Evolutionary conservation across 2,888 invertebrate species (phyloP).

Genomic region (Zaprionus obscuricornis): DNA sequence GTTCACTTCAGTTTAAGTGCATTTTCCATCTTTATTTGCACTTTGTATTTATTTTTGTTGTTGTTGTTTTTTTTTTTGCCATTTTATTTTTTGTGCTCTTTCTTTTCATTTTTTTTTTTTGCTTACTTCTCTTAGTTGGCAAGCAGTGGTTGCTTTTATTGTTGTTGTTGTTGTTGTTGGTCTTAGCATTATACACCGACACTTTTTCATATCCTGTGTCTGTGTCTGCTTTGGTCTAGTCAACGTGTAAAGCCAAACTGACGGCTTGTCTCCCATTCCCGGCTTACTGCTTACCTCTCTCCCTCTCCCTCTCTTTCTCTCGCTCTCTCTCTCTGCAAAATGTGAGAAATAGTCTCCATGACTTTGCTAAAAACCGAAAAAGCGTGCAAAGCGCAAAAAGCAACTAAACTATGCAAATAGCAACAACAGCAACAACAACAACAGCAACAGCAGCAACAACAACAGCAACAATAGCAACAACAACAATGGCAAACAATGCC

Average conservation of each 20-base stretch:
- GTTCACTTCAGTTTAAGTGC: conserved; percentile 79
- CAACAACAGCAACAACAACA: conserved; percentile 24
- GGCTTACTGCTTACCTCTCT: neutral
- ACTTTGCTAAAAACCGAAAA: conserved; percentile 72
- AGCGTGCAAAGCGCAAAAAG: conserved; percentile 61
- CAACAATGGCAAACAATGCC: conserved; percentile 52
- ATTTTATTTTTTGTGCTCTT: conserved; percentile 21
- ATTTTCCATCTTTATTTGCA: conserved; percentile 73
- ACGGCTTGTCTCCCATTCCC: conserved; percentile 53
- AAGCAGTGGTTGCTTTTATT: conserved; percentile 41
- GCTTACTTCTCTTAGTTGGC: conserved; percentile 33
- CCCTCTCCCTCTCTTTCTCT: neutral
- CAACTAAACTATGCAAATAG: conserved; percentile 59
- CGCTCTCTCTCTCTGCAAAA: neutral
- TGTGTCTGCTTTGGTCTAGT: conserved; percentile 60
- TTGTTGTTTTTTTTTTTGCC: conserved; percentile 53
- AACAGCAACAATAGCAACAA: conserved; percentile 39
- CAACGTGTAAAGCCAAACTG: conserved; percentile 56
- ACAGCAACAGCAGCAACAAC: conserved; percentile 47
- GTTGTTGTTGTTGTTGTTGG: conserved; percentile 46
- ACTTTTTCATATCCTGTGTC: conserved; percentile 78
- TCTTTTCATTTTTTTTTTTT: conserved; percentile 10
- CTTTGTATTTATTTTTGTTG: conserved; percentile 58
- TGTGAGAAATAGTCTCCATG: conserved; percentile 72
- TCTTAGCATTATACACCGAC: conserved; percentile 72